Evolutionary conservation across 2,797 vertebrate genomes (phyloP).

Genomic region (Microctenopoma steveboyesi): DNA sequence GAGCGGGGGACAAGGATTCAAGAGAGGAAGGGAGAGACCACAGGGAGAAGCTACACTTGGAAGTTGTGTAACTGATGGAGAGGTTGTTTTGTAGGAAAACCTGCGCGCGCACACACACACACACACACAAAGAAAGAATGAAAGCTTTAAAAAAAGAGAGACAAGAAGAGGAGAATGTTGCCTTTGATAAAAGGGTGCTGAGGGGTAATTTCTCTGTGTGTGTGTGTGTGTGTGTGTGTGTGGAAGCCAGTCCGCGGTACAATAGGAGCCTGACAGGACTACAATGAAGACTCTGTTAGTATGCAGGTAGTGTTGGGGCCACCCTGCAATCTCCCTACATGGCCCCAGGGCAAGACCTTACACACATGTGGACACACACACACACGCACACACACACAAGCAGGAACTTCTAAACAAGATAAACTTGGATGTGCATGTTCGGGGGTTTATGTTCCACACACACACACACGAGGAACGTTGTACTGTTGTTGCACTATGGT

Average conservation of each 20-base stretch:
- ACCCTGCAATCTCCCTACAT: slow-evolving; percentile 75
- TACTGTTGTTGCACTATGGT: neutral
- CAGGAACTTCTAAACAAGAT: slow-evolving; percentile 44
- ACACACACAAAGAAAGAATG: slow-evolving; percentile 32
- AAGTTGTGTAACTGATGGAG: slow-evolving; percentile 42
- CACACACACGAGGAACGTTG: neutral
- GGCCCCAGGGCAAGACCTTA: slow-evolving; percentile 72
- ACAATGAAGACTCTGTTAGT: slow-evolving; percentile 80
- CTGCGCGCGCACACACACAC: neutral
- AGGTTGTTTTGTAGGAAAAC: slow-evolving; percentile 37
- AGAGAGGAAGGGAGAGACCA: neutral
- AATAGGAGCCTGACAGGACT: slow-evolving; percentile 72
- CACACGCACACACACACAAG: slow-evolving; percentile 39
- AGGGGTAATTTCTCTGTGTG: slow-evolving; percentile 58
- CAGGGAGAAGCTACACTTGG: slow-evolving; percentile 18
- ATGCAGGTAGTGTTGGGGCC: slow-evolving; percentile 82
- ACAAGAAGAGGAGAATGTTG: slow-evolving; percentile 73
- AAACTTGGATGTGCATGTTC: slow-evolving; percentile 32
- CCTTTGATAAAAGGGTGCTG: slow-evolving; percentile 76
- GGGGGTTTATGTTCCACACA: slow-evolving; percentile 11
- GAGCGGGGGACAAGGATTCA: neutral
- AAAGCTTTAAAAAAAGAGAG: slow-evolving; percentile 57
- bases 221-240: neutral
- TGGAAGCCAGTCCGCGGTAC: slow-evolving; percentile 52
- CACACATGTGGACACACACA: slow-evolving; percentile 56